Conservation (phyloP, 2,888 invertebrate species). For the Amiota communis region DNA sequence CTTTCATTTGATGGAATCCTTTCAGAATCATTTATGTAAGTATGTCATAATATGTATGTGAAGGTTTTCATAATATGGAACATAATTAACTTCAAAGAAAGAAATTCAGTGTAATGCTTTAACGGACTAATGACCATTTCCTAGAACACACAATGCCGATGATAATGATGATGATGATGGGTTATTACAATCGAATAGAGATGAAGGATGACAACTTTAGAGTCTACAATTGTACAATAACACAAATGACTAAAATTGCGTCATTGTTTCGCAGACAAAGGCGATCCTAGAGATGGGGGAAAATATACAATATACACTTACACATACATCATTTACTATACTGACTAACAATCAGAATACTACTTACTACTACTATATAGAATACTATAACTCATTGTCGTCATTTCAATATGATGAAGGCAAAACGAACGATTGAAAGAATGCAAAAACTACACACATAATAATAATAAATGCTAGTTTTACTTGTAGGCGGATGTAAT, state of each 20-base stretch:
- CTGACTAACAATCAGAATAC: too few species aligned
- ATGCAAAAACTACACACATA: neutral
- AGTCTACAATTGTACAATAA: conserved; percentile 1
- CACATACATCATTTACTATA: too few species aligned
- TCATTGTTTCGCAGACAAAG: conserved; percentile 22
- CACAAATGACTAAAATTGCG: conserved; percentile 15
- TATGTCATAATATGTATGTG: neutral
- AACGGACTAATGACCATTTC: too few species aligned
- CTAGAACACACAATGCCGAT: too few species aligned
- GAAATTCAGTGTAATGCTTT: too few species aligned
- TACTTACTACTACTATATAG: too few species aligned
- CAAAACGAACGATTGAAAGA: neutral
- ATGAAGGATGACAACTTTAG: neutral
- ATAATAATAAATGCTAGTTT: conserved; percentile 10
- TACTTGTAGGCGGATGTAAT: conserved; percentile 24
- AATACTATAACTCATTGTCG: too few species aligned
- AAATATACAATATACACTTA: too few species aligned
- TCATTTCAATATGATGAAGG: neutral
- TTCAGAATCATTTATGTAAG: too few species aligned
- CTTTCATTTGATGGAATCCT: too few species aligned
- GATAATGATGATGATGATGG: too few species aligned
- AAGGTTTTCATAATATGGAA: neutral
- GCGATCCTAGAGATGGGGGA: neutral
- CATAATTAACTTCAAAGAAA: neutral
- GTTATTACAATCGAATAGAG: too few species aligned